Percentiles rank a stretch among this genome's conserved stretches.
Evolutionary conservation across 2,888 invertebrate genomes (phyloP).

Genomic region (Mycogona germanica): DNA sequence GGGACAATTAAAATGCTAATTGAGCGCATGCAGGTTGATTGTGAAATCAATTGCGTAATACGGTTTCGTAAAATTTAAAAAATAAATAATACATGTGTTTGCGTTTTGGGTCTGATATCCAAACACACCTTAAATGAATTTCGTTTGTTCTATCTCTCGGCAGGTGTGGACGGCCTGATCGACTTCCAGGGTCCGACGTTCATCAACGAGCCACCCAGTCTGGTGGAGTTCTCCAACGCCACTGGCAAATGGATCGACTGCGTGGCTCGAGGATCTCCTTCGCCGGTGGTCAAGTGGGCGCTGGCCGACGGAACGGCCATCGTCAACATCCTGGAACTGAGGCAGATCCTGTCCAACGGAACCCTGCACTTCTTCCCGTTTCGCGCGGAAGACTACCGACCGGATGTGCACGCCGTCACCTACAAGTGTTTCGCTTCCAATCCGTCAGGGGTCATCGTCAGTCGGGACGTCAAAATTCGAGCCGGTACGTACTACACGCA

Average conservation of each 20-base stretch:
- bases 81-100: no score
- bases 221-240: constrained; percentile 31
- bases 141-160: no score
- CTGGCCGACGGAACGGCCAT: constrained; percentile 27
- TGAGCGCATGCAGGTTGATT: no score
- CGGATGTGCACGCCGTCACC: constrained; percentile 26
- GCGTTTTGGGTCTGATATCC: no score
- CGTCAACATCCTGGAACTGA: constrained; percentile 25
- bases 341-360: constrained; percentile 27
- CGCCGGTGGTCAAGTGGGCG: constrained; percentile 25
- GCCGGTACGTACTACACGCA: constrained; percentile 22
- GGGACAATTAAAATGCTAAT: no score
- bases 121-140: no score
- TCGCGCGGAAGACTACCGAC: constrained; percentile 23
- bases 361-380: constrained; percentile 26
- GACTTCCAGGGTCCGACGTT: constrained; percentile 30
- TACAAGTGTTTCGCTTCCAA: constrained; percentile 26
- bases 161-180: not conserved
- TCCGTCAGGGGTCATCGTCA: constrained; percentile 25
- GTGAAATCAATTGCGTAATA: no score
- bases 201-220: constrained; percentile 31
- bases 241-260: constrained; percentile 31
- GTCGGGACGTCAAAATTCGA: constrained; percentile 26
- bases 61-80: no score
- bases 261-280: constrained; percentile 33